phyloP scores from a whole-genome alignment of 1,140 invertebrate species.

The Bombus huntii region DNA sequence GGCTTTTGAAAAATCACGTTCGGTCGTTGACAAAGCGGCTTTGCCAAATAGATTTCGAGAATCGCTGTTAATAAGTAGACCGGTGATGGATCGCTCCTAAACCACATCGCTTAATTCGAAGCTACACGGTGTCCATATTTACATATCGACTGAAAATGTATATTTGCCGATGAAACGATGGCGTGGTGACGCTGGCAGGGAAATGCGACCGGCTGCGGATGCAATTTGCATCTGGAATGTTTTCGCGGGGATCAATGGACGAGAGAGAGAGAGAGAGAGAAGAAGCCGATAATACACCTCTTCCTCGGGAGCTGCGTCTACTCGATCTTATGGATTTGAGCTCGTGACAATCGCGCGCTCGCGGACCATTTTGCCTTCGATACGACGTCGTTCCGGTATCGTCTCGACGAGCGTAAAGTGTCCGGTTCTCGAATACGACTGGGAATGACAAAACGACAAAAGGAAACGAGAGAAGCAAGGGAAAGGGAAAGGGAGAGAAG shows the following conservation, averaged over 20 bases:
- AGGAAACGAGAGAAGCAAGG: background rate
- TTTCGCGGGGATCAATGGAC: background rate
- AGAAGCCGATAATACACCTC: constrained; percentile 46
- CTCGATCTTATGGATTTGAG: background rate
- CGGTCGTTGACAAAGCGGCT: background rate
- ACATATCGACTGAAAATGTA: constrained; percentile 9
- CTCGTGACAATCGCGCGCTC: background rate
- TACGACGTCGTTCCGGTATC: background rate
- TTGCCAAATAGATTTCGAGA: background rate
- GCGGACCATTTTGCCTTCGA: background rate
- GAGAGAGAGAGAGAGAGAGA: background rate
- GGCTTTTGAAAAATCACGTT: background rate
- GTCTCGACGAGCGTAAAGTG: background rate
- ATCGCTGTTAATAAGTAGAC: background rate
- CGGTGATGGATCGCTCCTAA: background rate
- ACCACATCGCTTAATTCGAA: constrained; percentile 3
- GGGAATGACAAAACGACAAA: background rate
- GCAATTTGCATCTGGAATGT: constrained; percentile 30
- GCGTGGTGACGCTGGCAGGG: background rate
- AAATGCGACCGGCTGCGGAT: background rate
- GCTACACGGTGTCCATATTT: background rate
- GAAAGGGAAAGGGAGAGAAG: background rate
- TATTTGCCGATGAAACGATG: background rate
- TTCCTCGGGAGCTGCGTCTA: background rate
- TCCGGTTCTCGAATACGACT: background rate